These are phyloP conservation scores for Ametastegia equiseti DNA, from an alignment of 2,888 invertebrate genomes.

Conservation along the genomic window DNA sequence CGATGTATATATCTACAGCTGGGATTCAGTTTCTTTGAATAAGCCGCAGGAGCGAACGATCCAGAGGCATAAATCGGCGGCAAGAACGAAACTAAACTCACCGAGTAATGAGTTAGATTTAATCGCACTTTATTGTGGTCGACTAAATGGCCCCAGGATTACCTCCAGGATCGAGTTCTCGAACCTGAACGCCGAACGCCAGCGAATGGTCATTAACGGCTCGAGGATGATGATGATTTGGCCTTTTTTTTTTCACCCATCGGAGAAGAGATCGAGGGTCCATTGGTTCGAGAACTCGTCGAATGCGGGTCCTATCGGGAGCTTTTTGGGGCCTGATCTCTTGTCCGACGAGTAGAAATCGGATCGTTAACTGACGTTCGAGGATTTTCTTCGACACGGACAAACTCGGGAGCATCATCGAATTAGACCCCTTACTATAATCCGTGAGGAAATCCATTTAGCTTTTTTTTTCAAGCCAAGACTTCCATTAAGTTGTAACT, in stretches of 20 bases:
- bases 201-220: slow-evolving; percentile 24
- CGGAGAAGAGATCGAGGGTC: slow-evolving; percentile 49
- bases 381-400: not conserved
- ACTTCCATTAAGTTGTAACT: slow-evolving; percentile 1
- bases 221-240: slow-evolving; percentile 9
- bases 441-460: not conserved
- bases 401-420: not conserved
- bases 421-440: not conserved
- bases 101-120: slow-evolving; percentile 42
- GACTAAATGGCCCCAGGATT: slow-evolving; percentile 19
- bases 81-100: slow-evolving; percentile 23
- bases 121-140: slow-evolving; percentile 22
- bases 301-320: slow-evolving; percentile 3
- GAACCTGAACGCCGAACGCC: too few species aligned
- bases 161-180: slow-evolving; percentile 14
- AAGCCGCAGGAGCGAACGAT: too few species aligned
- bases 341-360: not conserved
- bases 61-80: not conserved
- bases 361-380: not conserved
- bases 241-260: slow-evolving; percentile 24
- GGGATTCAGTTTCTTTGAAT: not conserved
- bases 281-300: slow-evolving; percentile 41
- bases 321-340: not conserved
- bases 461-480: slow-evolving; percentile 6
- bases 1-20: not conserved